Conservation (phyloP, 2,888 invertebrate genomes). For the Trichogramma dendrolimi region DNA sequence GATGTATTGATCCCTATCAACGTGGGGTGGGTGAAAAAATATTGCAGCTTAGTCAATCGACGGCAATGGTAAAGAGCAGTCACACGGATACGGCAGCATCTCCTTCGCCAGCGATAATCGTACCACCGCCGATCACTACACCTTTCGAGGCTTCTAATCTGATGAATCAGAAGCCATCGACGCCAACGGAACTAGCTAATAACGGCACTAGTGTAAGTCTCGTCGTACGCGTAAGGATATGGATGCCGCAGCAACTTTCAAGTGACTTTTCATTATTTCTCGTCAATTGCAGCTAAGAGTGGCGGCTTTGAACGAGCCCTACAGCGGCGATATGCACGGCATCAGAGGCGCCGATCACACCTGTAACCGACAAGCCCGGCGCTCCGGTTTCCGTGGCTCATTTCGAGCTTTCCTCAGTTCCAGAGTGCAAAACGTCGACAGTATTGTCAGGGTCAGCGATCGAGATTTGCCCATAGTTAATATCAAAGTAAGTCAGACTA, state of each 20-base stretch:
- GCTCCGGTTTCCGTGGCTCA: conserved; percentile 81
- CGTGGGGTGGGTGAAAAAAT: no score
- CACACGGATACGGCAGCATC: conserved; percentile 59
- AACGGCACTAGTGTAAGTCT: not conserved
- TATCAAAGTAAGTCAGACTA: conserved; percentile 55
- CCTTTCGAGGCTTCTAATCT: conserved; percentile 79
- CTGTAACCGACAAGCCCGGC: conserved; percentile 86
- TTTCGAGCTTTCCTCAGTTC: conserved; percentile 90
- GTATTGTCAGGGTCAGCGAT: conserved; percentile 82
- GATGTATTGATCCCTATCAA: no score
- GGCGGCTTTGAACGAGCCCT: conserved; percentile 88
- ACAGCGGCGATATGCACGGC: conserved; percentile 86
- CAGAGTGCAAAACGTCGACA: conserved; percentile 86
- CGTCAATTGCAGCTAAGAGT: conserved; percentile 69
- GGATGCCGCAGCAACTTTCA: conserved; percentile 37
- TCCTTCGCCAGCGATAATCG: conserved; percentile 65
- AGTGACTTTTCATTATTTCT: conserved; percentile 34
- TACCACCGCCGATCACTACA: conserved; percentile 63
- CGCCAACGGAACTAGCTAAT: conserved; percentile 56
- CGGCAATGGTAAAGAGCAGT: conserved; percentile 48
- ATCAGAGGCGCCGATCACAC: conserved; percentile 91
- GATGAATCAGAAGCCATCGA: conserved; percentile 70
- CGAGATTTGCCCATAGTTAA: conserved; percentile 87
- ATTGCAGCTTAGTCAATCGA: no score
- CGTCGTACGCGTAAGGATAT: not conserved